Percentiles rank a stretch among this genome's conserved stretches.
Conservation (phyloP, 2,113 vertebrate genomes). For the Uropsilus gracilis region DNA sequence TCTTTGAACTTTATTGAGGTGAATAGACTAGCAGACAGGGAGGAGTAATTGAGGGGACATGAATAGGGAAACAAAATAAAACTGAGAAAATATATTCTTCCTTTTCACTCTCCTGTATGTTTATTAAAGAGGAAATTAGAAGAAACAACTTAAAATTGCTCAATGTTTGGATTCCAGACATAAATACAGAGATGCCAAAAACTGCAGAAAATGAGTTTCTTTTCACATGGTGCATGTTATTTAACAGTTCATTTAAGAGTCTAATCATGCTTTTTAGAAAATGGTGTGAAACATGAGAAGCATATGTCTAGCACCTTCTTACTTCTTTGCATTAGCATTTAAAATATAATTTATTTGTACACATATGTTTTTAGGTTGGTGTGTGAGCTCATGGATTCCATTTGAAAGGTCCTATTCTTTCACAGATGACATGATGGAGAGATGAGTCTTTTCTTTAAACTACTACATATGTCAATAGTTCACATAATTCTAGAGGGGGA, state of each 20-base stretch:
- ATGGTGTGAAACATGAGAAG: not conserved
- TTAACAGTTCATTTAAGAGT: constrained; percentile 13
- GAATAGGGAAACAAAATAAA: constrained; percentile 24
- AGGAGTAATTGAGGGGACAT: not conserved
- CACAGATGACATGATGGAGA: not conserved
- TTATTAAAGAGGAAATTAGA: constrained; percentile 60
- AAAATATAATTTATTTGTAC: not conserved
- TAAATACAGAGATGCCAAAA: constrained; percentile 14
- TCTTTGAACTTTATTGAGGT: constrained; percentile 60
- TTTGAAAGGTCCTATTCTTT: not conserved
- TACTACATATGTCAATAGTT: not conserved
- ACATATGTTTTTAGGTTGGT: not conserved
- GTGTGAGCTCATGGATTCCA: too few relatives aligned
- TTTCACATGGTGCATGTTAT: not conserved
- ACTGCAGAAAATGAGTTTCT: constrained; percentile 23
- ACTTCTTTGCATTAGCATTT: not conserved
- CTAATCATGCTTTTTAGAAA: constrained; percentile 29
- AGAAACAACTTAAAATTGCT: constrained; percentile 41
- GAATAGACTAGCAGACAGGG: not conserved
- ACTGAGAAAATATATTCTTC: constrained; percentile 27
- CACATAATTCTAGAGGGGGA: not conserved
- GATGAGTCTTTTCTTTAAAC: not conserved
- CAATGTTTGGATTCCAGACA: constrained; percentile 28
- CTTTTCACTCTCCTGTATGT: not conserved
- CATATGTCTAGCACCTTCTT: not conserved